Evolutionary conservation across 2,888 invertebrate genomes (phyloP), one percentile per base, ranked within the genome.

Genomic region (Platycheirus rosarum): DNA sequence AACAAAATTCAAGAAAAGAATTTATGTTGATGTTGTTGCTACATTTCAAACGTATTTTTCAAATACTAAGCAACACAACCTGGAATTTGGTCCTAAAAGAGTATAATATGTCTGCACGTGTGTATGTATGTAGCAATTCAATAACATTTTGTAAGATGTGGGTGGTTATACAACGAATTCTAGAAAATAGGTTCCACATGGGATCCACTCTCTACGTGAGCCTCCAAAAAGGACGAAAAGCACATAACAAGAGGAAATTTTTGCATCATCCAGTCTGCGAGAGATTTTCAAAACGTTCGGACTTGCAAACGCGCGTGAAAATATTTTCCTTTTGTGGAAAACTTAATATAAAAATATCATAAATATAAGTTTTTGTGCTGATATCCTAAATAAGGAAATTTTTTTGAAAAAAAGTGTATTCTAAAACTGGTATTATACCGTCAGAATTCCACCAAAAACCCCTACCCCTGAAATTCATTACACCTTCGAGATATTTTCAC

Each of bases 231-330:
- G 40, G 18, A 44, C 20, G 29, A 62, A 82, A 71, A 82, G 71
- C 82, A 68, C 77, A 71, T 11, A 66, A 14, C 53, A 46, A 76
- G 48, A 62, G 40, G 53, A 73, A 13, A 35, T 57, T 37, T 68
- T 42, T 49, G 82, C 82, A 76, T 57, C 65, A 82, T 77, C 82
- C 76, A 82, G 82, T 82, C 82, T 77, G 77, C 77, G 77, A 77
- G 76, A 68, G 62, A 62, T 63, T 82, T 82, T 71, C 71, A 71
- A 71, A 68, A 35, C 77, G 77, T 73, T 71, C 70, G 71, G 76
- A 63, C 55, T 16, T 16, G 40, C 18, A 11, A 16, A 40, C 66
- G 76, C 57, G 82, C 63, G 76, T 70, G 53, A 37, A 40, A 46
- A 44, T 14, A 40, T 29, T n/a, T 9, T 40, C n/a, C 14, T 42